phyloP scores from a whole-genome alignment of 2,888 invertebrate genomes.

The Harpalus rufipes region DNA sequence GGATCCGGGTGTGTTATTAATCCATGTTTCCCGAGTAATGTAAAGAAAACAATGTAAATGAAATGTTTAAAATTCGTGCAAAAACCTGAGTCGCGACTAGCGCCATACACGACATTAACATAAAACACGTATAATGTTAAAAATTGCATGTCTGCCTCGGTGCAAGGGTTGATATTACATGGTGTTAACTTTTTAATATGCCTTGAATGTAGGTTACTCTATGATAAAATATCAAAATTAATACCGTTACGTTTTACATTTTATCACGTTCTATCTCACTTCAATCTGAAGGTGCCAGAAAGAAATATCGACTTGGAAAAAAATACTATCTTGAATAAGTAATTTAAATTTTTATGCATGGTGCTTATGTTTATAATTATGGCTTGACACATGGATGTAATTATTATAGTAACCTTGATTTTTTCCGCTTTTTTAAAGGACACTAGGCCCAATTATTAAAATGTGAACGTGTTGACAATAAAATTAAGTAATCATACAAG shows the following conservation, averaged over 20 bases:
- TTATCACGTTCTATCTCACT: slow-evolving; percentile 57
- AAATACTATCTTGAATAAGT: slow-evolving; percentile 8
- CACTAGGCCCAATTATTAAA: not conserved
- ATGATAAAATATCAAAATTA: slow-evolving; percentile 66
- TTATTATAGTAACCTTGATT: slow-evolving; percentile 15
- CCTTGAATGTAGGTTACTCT: slow-evolving; percentile 61
- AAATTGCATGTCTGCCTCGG: slow-evolving; percentile 61
- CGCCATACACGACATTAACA: slow-evolving; percentile 56
- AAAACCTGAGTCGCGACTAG: not conserved
- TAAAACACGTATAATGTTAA: slow-evolving; percentile 66
- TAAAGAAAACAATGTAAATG: slow-evolving; percentile 57
- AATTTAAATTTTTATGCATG: slow-evolving; percentile 8
- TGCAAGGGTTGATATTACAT: slow-evolving; percentile 61
- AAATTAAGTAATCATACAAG: slow-evolving; percentile 5
- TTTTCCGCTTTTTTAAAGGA: not conserved
- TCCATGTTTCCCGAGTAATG: slow-evolving; percentile 50
- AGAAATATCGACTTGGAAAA: slow-evolving; percentile 31
- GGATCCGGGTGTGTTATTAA: slow-evolving; percentile 23
- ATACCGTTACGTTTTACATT: slow-evolving; percentile 60
- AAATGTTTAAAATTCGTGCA: slow-evolving; percentile 43
- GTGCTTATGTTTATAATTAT: slow-evolving; percentile 6
- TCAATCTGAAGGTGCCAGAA: slow-evolving; percentile 44
- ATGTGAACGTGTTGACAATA: not conserved
- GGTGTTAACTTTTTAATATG: slow-evolving; percentile 66
- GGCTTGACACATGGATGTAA: not conserved